phyloP scores from a whole-genome alignment of 2,113 vertebrate species.

The Misgurnus mizolepis region DNA sequence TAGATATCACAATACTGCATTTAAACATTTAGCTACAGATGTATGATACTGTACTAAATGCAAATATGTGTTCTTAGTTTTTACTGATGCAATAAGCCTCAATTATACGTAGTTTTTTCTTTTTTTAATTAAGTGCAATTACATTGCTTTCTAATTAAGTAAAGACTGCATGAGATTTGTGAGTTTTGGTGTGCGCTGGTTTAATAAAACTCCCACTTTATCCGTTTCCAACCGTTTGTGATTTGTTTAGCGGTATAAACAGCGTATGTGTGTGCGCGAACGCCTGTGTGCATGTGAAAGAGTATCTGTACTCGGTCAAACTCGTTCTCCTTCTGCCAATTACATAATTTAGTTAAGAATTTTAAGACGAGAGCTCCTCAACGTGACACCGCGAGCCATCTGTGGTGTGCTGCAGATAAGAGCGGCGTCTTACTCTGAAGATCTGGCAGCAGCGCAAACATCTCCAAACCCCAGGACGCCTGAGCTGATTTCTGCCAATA shows the following conservation, averaged over 20 bases:
- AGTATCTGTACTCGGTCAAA: conserved; percentile 32
- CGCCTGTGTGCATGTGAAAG: background rate
- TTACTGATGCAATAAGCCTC: background rate
- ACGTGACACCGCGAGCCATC: conserved; percentile 71
- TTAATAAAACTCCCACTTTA: conserved; percentile 8
- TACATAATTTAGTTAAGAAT: conserved; percentile 69
- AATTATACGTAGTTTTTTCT: conserved; percentile 14
- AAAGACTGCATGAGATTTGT: conserved; percentile 5
- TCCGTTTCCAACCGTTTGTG: background rate
- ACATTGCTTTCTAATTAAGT: conserved; percentile 2
- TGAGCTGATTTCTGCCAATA: conserved; percentile 30
- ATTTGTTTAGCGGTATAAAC: conserved; percentile 11
- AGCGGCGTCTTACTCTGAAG: conserved; percentile 43
- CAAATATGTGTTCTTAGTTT: background rate
- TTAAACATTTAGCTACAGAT: too few species aligned
- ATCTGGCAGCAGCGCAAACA: conserved; percentile 24
- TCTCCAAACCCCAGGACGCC: conserved; percentile 20
- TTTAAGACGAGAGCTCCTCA: conserved; percentile 70
- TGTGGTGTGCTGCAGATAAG: conserved; percentile 72
- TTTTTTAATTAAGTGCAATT: conserved; percentile 11
- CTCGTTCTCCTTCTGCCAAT: conserved; percentile 60
- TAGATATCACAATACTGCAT: background rate
- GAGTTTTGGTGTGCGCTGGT: background rate
- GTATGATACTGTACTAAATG: background rate
- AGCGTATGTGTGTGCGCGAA: background rate